A percentile compares a stretch with the other conserved stretches of the same genome.
Evolutionary conservation across 2,888 invertebrate species (phyloP).

Genomic region (Pyrgus malvae): DNA sequence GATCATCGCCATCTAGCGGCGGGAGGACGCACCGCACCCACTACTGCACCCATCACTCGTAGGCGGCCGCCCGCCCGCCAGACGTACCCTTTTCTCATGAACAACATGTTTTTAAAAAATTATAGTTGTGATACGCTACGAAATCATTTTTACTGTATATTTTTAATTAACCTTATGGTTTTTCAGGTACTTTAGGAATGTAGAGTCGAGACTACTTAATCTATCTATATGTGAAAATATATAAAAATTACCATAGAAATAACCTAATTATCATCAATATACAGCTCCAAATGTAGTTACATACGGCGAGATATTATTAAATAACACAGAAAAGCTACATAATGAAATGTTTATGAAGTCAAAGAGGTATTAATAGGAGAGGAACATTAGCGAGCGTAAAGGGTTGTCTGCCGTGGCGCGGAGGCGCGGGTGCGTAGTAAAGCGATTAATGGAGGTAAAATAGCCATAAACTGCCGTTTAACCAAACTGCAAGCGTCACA

Average conservation of each 20-base stretch:
- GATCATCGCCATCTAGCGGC: conserved; percentile 61
- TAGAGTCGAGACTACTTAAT: too few species aligned
- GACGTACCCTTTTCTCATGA: conserved; percentile 29
- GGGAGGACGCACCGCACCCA: conserved; percentile 56
- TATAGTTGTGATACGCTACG: not conserved
- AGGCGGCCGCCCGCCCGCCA: conserved; percentile 52
- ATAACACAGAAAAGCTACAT: not conserved
- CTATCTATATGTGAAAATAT: too few species aligned
- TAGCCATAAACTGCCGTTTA: conserved; percentile 81
- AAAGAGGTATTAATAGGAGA: conserved; percentile 24
- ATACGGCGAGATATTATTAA: not conserved
- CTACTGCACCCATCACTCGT: conserved; percentile 47
- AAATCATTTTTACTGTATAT: too few species aligned
- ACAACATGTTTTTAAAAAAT: not conserved
- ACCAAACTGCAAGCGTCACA: conserved; percentile 80
- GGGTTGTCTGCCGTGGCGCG: conserved; percentile 63
- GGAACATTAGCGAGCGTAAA: conserved; percentile 39
- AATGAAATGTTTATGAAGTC: conserved; percentile 19
- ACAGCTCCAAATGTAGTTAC: not conserved
- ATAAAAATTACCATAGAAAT: too few species aligned
- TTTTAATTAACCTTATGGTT: too few species aligned
- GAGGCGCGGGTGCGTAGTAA: conserved; percentile 77
- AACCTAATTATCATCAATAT: too few species aligned
- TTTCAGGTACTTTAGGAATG: too few species aligned
- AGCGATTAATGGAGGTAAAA: conserved; percentile 81